Base-by-base conservation (phyloP, 2,888 invertebrate species). In the Perizoma flavofasciatum region DNA sequence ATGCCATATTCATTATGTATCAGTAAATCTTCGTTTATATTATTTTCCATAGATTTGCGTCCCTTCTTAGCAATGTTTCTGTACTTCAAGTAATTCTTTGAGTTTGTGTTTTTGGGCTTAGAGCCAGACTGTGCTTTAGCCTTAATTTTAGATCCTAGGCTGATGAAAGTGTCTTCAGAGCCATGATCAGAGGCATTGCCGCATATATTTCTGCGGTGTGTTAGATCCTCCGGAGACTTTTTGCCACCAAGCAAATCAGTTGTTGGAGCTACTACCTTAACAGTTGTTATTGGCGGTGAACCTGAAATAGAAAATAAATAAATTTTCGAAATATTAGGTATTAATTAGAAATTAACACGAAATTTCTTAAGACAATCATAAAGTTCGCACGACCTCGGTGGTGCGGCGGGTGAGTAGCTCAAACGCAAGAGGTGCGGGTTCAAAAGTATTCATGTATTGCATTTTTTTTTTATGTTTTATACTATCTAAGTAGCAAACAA, bases 121-220 rank as follows among this genome's bases (percentile, higher is more conserved):
- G 82, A 73, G 6, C 79, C 77, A 1, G 78, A 72, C 73, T 92
- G 92, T 3, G 92, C 92, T 77, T 85, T 91, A n/a, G 88, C 88
- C 74, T 92, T 92, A 47, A 92, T 92, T 77, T 92, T 92, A 41
- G 89, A 88, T 43, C 92, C 92, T 75, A 92, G 74, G 69, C 92
- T 93, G 55, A 90, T 86, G 65, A 81, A 92, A 1, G 92, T 93
- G 55, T 92, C 92, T 75, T 91, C 92, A 6, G 92, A 93, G 10
- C 92, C 91, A 68, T 88, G 86, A 63, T 92, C 92, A 3, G 92
- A 92, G 39, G 85, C 86, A 66, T 92, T 92, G 66, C 91, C 89
- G 69, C 88, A 87, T 55, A 86, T 67, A 45, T 85, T 79, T 49
- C 61, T 78, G 35, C 68, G 78, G 39, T 71, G 59, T 41, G 72